Conservation (phyloP, 2,113 vertebrate genomes). For the Xenopus borealis region DNA sequence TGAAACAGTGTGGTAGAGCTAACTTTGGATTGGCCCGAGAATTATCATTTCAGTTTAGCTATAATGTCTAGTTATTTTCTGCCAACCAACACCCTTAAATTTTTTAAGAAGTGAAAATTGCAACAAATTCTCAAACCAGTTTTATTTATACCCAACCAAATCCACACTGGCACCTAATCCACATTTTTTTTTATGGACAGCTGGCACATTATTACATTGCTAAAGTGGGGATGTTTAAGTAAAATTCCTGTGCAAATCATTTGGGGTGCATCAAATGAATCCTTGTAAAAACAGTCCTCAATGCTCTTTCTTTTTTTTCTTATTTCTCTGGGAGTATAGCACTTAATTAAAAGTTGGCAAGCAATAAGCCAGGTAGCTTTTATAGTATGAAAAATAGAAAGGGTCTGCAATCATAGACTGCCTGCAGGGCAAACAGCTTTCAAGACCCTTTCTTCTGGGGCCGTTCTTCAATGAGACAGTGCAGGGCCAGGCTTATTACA, state of each 20-base stretch:
- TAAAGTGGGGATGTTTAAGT: not conserved
- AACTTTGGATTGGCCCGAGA: no score
- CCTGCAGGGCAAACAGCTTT: constrained; percentile 41
- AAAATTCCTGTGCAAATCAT: constrained; percentile 4
- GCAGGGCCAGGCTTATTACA: constrained; percentile 37
- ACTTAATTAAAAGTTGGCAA: constrained; percentile 41
- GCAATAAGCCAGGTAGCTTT: constrained; percentile 37
- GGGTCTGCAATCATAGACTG: constrained; percentile 40
- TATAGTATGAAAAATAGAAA: constrained; percentile 33
- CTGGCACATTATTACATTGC: not conserved
- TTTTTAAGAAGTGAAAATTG: no score
- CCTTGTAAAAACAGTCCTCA: constrained; percentile 12
- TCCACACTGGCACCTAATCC: not conserved
- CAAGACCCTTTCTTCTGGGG: constrained; percentile 33
- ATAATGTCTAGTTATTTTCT: no score
- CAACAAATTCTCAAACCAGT: no score
- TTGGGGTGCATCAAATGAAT: constrained; percentile 6
- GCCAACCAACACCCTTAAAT: no score
- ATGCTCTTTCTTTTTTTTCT: not conserved
- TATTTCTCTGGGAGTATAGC: constrained; percentile 23
- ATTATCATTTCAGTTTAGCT: no score
- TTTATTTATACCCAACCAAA: no score
- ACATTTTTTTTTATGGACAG: not conserved
- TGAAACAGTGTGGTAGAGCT: no score
- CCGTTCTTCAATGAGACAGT: constrained; percentile 30